Base-by-base conservation (phyloP, 2,797 vertebrate species). In the Enteromius trimaculatus region DNA sequence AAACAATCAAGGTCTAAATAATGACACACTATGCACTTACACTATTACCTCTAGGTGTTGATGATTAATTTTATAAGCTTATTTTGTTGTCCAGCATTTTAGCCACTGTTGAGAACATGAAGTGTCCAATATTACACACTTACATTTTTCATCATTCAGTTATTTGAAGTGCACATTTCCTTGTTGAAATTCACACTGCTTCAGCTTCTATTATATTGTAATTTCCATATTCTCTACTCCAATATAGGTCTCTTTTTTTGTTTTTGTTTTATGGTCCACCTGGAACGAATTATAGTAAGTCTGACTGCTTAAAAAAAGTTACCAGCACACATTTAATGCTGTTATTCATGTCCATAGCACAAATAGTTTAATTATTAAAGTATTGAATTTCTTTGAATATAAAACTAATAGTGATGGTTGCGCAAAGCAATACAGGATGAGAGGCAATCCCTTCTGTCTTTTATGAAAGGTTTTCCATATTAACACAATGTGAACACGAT, bases 401-500 rank as follows among this genome's bases (percentile, higher is more conserved):
- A 31, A 31, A 21, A 17, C 23, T 47, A 51, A 11, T 21, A 2
- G 2, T 13, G 26, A 72, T 31, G 4, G 26, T 13, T 72, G 26
- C 10, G 2, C 3, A 31, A 51, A 51, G 47, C 47, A 53, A 4
- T 21, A 69, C 17, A 26, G n/a, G 11, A 68, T 26, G 10, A 39
- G 34, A 60, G 39, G 55, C 70, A 82, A 60, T 26, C 37, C 51
- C 23, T 53, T 80, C 37, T 37, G 71, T 49, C 49, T 70, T 23
- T 29, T 47, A 23, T 42, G 5, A 82, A 76, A 65, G n/a, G 2
- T 34, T 75, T 65, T n/a, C 80, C 44, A 74, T 75, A 26, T 65
- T 75, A 65, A 21, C 66, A 80, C 66, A 80, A 79, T 69, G n/a
- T 58, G 42, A 78, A 64, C 58, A 31, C 29, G 66, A 80, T 51